These are phyloP conservation scores for Podocnemis expansa DNA, from an alignment of 2,113 vertebrate genomes.

Conservation along the genomic window DNA sequence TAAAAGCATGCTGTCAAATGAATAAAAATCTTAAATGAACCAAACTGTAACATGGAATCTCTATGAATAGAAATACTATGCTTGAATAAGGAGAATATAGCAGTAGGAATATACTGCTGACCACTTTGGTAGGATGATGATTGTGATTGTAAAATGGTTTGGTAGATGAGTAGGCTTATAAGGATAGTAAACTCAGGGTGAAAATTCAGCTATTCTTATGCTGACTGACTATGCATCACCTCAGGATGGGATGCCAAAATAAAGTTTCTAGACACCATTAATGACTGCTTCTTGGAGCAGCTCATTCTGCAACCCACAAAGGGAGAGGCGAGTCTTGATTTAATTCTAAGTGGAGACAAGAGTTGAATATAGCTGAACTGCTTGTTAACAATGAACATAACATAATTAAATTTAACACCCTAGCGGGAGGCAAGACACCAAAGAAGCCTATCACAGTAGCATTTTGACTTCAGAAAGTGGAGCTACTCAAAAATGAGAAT, in stretches of 20 bases:
- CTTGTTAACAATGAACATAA: neutral
- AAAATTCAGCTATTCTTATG: neutral
- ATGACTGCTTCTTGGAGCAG: neutral
- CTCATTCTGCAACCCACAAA: neutral
- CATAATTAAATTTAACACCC: neutral
- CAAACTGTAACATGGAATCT: neutral
- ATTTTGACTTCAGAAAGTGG: neutral
- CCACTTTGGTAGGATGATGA: neutral
- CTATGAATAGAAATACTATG: neutral
- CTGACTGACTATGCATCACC: neutral
- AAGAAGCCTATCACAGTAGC: neutral
- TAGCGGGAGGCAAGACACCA: neutral
- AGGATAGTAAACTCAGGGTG: neutral
- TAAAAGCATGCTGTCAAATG: neutral
- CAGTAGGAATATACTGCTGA: neutral
- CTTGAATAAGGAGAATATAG: neutral
- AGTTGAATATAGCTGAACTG: neutral
- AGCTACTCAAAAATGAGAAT: neutral
- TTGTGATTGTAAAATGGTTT: neutral
- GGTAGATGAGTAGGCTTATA: neutral
- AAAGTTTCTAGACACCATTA: neutral
- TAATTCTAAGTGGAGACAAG: neutral
- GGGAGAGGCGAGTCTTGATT: neutral
- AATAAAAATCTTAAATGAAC: neutral
- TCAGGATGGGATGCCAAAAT: neutral